Evolutionary conservation across 2,888 invertebrate species (phyloP).

Genomic region (Strigamia maritima): DNA sequence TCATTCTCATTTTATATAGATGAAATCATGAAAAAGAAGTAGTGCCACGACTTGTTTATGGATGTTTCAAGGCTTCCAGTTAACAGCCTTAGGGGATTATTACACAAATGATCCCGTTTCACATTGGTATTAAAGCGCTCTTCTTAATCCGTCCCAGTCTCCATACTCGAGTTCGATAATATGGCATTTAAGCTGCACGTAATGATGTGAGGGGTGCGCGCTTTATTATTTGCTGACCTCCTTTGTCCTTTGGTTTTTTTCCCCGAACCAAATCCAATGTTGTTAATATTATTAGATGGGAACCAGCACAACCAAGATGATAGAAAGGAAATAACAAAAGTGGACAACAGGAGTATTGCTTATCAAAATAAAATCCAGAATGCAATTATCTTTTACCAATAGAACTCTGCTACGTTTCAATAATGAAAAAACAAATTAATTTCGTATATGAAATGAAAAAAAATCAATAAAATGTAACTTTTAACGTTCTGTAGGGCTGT

Average conservation of each 20-base stretch:
- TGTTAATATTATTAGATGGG: not conserved
- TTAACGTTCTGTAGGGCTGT: too few species aligned
- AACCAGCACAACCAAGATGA: too few species aligned
- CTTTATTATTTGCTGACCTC: slow-evolving; percentile 14
- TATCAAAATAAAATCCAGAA: too few species aligned
- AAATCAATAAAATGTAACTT: too few species aligned
- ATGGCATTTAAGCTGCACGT: not conserved
- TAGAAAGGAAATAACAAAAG: too few species aligned
- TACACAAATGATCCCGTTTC: slow-evolving; percentile 1
- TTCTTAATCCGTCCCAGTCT: not conserved
- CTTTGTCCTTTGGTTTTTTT: not conserved
- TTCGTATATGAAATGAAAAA: too few species aligned
- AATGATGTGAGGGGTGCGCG: not conserved
- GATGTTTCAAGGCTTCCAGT: not conserved
- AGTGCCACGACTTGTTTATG: not conserved
- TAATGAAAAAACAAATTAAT: too few species aligned
- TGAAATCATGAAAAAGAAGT: too few species aligned
- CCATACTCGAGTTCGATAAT: slow-evolving; percentile 5
- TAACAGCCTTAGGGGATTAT: not conserved
- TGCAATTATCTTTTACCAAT: too few species aligned
- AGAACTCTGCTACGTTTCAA: too few species aligned
- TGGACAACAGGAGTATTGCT: too few species aligned
- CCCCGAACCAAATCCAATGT: not conserved
- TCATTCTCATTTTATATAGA: too few species aligned
- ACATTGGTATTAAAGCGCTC: slow-evolving; percentile 8